Conservation (phyloP, 64 coral and sea anemone genomes). For the Hydrozoanthus tunicans region DNA sequence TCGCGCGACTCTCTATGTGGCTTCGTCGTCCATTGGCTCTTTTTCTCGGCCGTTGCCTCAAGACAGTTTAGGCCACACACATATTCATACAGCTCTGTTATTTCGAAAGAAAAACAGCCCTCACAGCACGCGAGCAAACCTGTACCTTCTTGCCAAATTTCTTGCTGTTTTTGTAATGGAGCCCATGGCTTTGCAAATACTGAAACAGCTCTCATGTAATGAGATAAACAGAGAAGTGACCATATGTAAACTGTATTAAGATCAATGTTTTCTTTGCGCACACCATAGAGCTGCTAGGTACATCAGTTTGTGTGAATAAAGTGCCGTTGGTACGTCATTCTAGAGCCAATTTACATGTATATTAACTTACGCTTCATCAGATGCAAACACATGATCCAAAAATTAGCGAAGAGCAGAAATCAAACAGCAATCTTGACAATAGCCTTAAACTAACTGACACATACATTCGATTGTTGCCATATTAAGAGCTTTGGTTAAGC, state of each 20-base stretch:
- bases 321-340: constrained; percentile 3
- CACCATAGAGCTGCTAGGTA: constrained; percentile 18
- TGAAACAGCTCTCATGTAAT: constrained; percentile 56
- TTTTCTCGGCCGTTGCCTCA: neutral
- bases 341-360: constrained; percentile 31
- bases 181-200: constrained; percentile 45
- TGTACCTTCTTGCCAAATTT: constrained; percentile 40
- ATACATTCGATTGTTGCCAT: constrained; percentile 8
- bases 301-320: constrained; percentile 16
- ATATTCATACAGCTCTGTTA: constrained; percentile 6
- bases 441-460: neutral
- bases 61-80: constrained; percentile 43
- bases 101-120: constrained; percentile 55
- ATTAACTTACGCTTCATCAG: constrained; percentile 42
- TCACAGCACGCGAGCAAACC: constrained; percentile 46
- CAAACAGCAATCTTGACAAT: neutral
- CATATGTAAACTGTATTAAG: constrained; percentile 66
- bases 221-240: constrained; percentile 59
- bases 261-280: constrained; percentile 65
- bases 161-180: constrained; percentile 67
- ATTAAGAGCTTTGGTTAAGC: constrained; percentile 37
- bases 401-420: neutral
- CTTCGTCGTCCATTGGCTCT: neutral
- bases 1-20: neutral
- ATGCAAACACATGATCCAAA: constrained; percentile 27